These are phyloP conservation scores for Lottia gigantea DNA, from an alignment of 2,888 invertebrate species.

Conservation along the genomic window DNA sequence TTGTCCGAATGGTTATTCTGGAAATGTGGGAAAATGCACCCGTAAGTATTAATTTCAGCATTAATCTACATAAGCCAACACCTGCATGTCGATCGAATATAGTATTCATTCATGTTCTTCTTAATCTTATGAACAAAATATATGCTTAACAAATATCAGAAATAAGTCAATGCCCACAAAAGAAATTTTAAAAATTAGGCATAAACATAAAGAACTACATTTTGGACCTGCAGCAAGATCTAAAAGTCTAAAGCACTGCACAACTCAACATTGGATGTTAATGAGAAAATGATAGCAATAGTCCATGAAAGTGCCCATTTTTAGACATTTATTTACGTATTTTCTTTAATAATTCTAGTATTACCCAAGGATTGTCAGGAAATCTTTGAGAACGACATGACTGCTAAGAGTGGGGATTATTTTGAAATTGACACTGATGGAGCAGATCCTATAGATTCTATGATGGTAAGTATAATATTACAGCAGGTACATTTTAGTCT, in stretches of 20 bases:
- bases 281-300: too few species aligned
- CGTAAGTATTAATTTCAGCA: conserved; percentile 29
- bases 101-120: neutral
- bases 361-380: conserved; percentile 42
- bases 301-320: too few species aligned
- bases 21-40: conserved; percentile 33
- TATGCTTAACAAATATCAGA: too few species aligned
- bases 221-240: too few species aligned
- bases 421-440: conserved; percentile 49
- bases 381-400: conserved; percentile 24
- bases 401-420: conserved; percentile 23
- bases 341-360: conserved; percentile 15
- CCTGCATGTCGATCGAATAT: neutral
- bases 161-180: too few species aligned
- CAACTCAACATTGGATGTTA: too few species aligned
- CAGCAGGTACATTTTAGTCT: too few species aligned
- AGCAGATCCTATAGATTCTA: conserved; percentile 29
- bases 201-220: too few species aligned
- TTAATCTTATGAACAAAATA: too few species aligned
- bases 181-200: too few species aligned
- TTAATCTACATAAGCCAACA: neutral
- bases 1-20: conserved; percentile 39
- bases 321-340: too few species aligned
- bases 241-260: too few species aligned
- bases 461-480: conserved; percentile 28